Percentiles rank a stretch among this genome's conserved stretches.
Conservation (phyloP, 2,888 invertebrate species). For the Bugulina stolonifera region DNA sequence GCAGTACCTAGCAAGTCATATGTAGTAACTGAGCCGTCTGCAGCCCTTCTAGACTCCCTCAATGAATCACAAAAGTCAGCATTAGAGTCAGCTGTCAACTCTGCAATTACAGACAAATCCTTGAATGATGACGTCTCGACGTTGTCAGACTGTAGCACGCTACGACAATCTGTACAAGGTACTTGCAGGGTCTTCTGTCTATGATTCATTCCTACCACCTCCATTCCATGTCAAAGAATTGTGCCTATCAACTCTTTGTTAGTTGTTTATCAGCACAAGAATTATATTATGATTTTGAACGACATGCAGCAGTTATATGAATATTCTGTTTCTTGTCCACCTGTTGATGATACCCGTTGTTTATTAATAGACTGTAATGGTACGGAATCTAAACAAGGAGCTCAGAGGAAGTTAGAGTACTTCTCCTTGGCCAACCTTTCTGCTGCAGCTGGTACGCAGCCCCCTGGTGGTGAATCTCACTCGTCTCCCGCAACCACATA, state of each 20-base stretch:
- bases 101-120: background rate
- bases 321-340: background rate
- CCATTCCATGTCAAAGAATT: too few relatives aligned
- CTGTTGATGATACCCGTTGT: background rate
- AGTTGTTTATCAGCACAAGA: too few relatives aligned
- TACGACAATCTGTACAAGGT: background rate
- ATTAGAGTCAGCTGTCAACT: background rate
- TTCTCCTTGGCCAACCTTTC: background rate
- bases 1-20: constrained; percentile 16
- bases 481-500: background rate
- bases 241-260: too few relatives aligned
- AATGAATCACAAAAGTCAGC: constrained; percentile 19
- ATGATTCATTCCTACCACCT: too few relatives aligned
- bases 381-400: background rate
- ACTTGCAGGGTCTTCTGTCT: background rate
- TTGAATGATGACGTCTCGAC: background rate
- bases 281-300: too few relatives aligned
- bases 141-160: background rate
- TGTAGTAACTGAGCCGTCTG: background rate
- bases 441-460: too few relatives aligned
- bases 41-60: constrained; percentile 16
- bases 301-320: too few relatives aligned
- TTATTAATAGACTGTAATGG: background rate
- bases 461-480: background rate
- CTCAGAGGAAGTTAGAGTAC: background rate